Evolutionary conservation across 2,888 invertebrate genomes (phyloP).

Genomic region (Elgonia sp.): DNA sequence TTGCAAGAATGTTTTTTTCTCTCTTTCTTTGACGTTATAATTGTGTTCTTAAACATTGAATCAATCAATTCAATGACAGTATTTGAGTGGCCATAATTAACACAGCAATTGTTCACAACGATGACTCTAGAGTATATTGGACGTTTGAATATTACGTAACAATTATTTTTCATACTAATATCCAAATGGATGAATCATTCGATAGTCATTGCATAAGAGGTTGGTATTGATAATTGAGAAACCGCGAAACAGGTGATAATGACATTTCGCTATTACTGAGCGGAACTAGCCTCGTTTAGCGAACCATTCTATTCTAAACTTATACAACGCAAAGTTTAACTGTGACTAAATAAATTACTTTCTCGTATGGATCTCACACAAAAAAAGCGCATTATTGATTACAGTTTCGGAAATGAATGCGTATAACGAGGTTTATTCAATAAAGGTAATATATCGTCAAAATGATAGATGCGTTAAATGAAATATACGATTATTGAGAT

Average conservation of each 20-base stretch:
- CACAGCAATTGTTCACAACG: conserved; percentile 45
- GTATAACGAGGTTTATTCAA: not conserved
- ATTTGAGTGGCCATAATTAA: conserved; percentile 51
- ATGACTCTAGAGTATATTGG: conserved; percentile 46
- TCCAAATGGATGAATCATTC: conserved; percentile 55
- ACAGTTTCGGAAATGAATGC: not conserved
- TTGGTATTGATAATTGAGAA: conserved; percentile 53
- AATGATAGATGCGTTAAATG: conserved; percentile 1
- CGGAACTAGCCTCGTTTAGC: conserved; percentile 30
- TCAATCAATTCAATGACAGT: conserved; percentile 48
- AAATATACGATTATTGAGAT: conserved; percentile 16
- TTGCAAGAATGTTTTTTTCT: not conserved
- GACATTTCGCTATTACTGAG: conserved; percentile 47
- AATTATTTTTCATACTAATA: conserved; percentile 50
- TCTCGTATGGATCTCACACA: not conserved
- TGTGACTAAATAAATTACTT: not conserved
- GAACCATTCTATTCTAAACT: conserved; percentile 4
- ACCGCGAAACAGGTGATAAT: conserved; percentile 59
- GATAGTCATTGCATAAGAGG: conserved; percentile 46
- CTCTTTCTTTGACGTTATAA: not conserved
- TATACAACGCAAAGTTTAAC: conserved; percentile 23
- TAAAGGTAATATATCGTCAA: not conserved
- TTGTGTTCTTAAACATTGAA: conserved; percentile 45
- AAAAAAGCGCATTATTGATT: not conserved
- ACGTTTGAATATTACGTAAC: conserved; percentile 31